Evolutionary conservation across 64 coral and sea anemone species (phyloP), one percentile per base, ranked within the genome.

Genomic region (Acropora yongei): DNA sequence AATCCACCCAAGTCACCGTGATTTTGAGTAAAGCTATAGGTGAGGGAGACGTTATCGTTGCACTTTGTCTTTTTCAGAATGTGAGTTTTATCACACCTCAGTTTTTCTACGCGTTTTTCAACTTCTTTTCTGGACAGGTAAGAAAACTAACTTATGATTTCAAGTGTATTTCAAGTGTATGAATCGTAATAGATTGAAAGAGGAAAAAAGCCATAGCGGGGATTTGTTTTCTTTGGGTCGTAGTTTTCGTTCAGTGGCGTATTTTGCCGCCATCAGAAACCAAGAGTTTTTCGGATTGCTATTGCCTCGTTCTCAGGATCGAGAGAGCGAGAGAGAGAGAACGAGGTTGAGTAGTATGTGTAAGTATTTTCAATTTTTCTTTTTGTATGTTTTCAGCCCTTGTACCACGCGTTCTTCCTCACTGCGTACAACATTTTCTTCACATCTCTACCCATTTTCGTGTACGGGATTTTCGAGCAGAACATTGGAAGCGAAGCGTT

Each of bases 341-440:
- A 30, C 30, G 30, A 30, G 30, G 30, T 30, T 30, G 30, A 30
- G 30, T 30, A 30, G 30, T 30, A 30, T 30, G 30, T 30, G 30
- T 30, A 30, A 30, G 30, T 30, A 30, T 30, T 30, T 30, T 30
- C 30, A 55, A 39, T 41, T 14, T 55, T 51, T 30, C 39, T 30
- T 19, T 44, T 17, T 78, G 46, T 49, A 65, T 78, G 47, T 49
- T 94, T 99, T 47, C 79, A 99, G 97, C 94, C 97, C 11, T 30
- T 99, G 88, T 99, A 99, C 75, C 97, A 96, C 7, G 92, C 91
- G 16, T 95, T 99, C 40, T 99, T 96, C 51, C 74, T 99, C 71
- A 99, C 97, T 6, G 86, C 90, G 2, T 99, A 96, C 88, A 99
- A 99, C 88, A 99, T 99, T 67, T 96, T 91, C 76, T 99, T 93